Evolutionary conservation across 2,888 invertebrate genomes (phyloP).

Genomic region (Pollenia griseotomentosa): DNA sequence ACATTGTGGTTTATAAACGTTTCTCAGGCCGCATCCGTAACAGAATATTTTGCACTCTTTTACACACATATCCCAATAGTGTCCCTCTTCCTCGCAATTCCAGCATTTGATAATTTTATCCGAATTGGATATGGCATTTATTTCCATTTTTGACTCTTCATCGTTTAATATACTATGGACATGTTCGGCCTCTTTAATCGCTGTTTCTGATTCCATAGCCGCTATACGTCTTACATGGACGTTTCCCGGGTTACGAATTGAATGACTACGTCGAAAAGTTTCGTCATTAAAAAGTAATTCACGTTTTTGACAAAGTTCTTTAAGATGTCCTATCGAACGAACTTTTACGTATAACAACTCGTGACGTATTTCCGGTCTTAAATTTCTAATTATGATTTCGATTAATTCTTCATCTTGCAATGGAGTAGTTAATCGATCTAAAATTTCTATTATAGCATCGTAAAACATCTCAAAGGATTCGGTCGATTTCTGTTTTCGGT

Average conservation of each 20-base stretch:
- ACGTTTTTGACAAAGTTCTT: background rate
- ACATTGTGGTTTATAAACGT: conserved; percentile 41
- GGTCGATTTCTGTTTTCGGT: background rate
- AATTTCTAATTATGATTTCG: conserved; percentile 25
- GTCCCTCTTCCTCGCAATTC: conserved; percentile 41
- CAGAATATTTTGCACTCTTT: conserved; percentile 32
- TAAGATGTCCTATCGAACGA: conserved; percentile 26
- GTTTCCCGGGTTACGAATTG: background rate
- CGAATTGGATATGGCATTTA: conserved; percentile 3
- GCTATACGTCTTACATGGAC: background rate
- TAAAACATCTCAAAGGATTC: conserved; percentile 30
- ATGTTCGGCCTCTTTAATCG: background rate
- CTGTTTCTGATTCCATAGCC: background rate
- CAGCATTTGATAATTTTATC: conserved; percentile 30
- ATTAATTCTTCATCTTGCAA: conserved; percentile 36
- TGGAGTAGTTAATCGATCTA: conserved; percentile 5
- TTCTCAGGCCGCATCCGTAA: conserved; percentile 37
- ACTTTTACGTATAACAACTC: conserved; percentile 33
- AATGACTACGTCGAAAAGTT: background rate
- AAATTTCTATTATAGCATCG: conserved; percentile 14
- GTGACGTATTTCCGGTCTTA: conserved; percentile 25
- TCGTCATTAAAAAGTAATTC: conserved; percentile 1
- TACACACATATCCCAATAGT: conserved; percentile 25
- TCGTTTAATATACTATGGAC: background rate
- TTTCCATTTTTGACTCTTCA: background rate